Percentiles rank a stretch among this genome's conserved stretches.
Conservation (phyloP, 2,888 invertebrate genomes). For the Lasius platythorax region DNA sequence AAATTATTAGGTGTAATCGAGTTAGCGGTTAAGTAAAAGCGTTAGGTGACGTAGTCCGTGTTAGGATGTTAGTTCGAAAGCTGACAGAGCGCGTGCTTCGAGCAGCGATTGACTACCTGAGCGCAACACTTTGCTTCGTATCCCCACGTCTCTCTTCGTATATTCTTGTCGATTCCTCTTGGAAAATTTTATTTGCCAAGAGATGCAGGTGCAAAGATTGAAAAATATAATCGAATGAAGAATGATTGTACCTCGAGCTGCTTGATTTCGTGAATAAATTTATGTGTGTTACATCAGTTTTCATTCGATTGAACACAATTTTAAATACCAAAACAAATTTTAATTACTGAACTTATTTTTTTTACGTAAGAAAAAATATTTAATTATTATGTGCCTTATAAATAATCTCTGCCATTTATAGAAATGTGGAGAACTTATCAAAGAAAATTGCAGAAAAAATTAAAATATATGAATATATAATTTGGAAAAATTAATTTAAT, state of each 20-base stretch:
- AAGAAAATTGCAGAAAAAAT: not conserved
- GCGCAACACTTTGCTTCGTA: conserved; percentile 35
- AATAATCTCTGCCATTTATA: not conserved
- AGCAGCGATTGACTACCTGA: conserved; percentile 72
- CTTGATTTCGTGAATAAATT: not conserved
- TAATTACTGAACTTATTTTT: not conserved
- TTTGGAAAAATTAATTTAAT: not conserved
- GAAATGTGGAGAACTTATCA: not conserved
- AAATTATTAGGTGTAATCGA: conserved; percentile 48
- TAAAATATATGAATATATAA: not conserved
- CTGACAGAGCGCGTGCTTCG: conserved; percentile 77
- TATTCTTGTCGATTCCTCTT: conserved; percentile 14
- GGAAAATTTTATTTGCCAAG: not conserved
- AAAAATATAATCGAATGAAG: conserved; percentile 26
- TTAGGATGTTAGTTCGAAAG: conserved; percentile 51
- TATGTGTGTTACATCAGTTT: not conserved
- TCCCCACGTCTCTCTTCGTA: conserved; percentile 56
- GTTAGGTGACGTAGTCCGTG: conserved; percentile 41
- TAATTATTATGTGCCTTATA: conserved; percentile 7
- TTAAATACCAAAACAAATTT: not conserved
- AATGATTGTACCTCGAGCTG: conserved; percentile 8
- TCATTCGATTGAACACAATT: conserved; percentile 21
- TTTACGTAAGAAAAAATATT: not conserved
- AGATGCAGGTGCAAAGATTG: conserved; percentile 21
- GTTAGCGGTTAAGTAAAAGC: conserved; percentile 34